Evolutionary conservation across 1,140 invertebrate genomes (phyloP).

Genomic region (Heliothis subflexa): DNA sequence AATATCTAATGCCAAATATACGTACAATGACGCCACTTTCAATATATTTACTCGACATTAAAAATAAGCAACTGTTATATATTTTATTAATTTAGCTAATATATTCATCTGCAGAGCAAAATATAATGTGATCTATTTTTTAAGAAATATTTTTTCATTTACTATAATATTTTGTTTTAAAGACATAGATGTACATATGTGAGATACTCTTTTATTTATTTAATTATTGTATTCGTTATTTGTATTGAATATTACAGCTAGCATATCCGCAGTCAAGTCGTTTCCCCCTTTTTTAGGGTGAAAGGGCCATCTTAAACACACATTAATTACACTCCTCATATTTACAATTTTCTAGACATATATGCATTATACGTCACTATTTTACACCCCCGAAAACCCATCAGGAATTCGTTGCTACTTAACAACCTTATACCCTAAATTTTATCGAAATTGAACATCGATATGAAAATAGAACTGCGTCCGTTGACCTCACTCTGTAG

Average conservation of each 20-base stretch:
- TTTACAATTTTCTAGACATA: neutral
- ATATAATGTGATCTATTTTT: no score
- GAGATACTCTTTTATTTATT: neutral
- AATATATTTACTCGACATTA: no score
- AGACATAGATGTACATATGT: slow-evolving; percentile 6
- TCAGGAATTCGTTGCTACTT: slow-evolving; percentile 2
- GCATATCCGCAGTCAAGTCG: neutral
- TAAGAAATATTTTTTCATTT: neutral
- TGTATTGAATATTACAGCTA: slow-evolving; percentile 1
- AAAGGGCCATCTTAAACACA: neutral
- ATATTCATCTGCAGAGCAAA: slow-evolving; percentile 13
- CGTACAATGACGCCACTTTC: no score
- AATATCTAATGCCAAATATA: neutral
- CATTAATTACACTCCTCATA: slow-evolving; percentile 9
- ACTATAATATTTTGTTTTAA: neutral
- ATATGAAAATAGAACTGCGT: slow-evolving; percentile 33
- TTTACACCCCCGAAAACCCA: neutral
- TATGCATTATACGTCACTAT: neutral
- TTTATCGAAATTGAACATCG: slow-evolving; percentile 26
- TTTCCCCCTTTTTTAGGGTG: neutral
- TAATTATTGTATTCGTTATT: slow-evolving; percentile 6
- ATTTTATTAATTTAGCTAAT: neutral
- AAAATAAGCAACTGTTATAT: no score
- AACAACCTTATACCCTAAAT: slow-evolving; percentile 7
- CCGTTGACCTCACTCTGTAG: neutral